Conservation (phyloP, 2,797 vertebrate species). For the Synanceia verrucosa region DNA sequence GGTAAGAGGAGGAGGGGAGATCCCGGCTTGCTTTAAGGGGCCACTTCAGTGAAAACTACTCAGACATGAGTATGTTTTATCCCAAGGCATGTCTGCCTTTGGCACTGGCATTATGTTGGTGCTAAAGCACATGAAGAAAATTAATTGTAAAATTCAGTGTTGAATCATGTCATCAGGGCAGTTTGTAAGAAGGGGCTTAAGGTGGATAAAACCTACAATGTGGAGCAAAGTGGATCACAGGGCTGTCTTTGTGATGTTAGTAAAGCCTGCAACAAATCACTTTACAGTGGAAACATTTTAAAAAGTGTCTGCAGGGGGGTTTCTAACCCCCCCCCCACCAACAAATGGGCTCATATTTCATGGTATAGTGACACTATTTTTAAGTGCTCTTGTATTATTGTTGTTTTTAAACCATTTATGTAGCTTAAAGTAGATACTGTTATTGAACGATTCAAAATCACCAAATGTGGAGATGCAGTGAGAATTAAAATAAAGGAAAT, state of each 20-base stretch:
- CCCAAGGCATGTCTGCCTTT: conserved; percentile 29
- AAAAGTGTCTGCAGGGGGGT: conserved; percentile 46
- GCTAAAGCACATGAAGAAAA: conserved; percentile 9
- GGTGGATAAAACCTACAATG: conserved; percentile 58
- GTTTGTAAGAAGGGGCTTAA: conserved; percentile 50
- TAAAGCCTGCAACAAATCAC: conserved; percentile 57
- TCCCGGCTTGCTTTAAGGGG: conserved; percentile 21
- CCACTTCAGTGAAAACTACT: conserved; percentile 28
- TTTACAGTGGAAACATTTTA: conserved; percentile 57
- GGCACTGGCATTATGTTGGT: background rate
- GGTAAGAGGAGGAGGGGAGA: conserved; percentile 83
- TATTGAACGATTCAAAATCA: background rate
- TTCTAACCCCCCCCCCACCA: conserved; percentile 55
- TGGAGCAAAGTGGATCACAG: conserved; percentile 62
- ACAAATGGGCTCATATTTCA: conserved; percentile 62
- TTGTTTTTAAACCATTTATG: background rate
- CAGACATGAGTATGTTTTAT: conserved; percentile 22
- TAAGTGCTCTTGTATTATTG: background rate
- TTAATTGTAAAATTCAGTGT: conserved; percentile 18
- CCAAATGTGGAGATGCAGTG: background rate
- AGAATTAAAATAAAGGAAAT: background rate
- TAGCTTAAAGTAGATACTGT: background rate
- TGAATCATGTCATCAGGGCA: conserved; percentile 26
- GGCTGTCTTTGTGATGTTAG: conserved; percentile 48
- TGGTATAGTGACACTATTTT: conserved; percentile 44